These are phyloP conservation scores for Amphiura filiformis DNA, from an alignment of 35 echinoderm and acorn worm genomes.

Conservation along the genomic window DNA sequence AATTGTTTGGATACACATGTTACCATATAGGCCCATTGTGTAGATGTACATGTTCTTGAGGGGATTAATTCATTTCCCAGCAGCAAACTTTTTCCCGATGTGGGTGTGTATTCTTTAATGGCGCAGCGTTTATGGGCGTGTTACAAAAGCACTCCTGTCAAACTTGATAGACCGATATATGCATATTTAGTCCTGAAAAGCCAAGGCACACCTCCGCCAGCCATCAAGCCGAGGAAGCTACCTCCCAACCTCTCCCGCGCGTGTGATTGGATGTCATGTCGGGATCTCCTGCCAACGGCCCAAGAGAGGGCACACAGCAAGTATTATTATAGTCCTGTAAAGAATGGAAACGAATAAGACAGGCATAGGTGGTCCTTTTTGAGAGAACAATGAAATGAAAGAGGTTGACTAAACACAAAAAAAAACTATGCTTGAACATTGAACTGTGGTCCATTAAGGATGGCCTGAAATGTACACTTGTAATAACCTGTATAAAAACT, in stretches of 20 bases:
- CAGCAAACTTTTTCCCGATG: too few relatives aligned
- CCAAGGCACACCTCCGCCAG: background rate
- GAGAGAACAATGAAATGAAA: background rate
- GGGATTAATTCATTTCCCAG: too few relatives aligned
- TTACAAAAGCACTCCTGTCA: too few relatives aligned
- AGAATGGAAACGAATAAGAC: too few relatives aligned
- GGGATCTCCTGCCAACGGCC: slow-evolving; percentile 33
- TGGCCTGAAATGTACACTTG: background rate
- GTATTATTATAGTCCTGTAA: background rate
- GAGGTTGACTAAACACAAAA: background rate
- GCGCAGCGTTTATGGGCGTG: too few relatives aligned
- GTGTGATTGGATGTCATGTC: slow-evolving; percentile 69
- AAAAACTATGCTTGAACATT: background rate
- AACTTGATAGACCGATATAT: too few relatives aligned
- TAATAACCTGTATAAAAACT: background rate
- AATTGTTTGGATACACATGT: too few relatives aligned
- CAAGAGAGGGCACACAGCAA: background rate
- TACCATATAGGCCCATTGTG: too few relatives aligned
- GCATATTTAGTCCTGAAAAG: too few relatives aligned
- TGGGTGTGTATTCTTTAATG: too few relatives aligned
- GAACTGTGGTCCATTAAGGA: slow-evolving; percentile 6
- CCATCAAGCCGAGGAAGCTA: slow-evolving; percentile 18
- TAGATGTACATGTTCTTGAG: too few relatives aligned
- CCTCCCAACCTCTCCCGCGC: slow-evolving; percentile 45
- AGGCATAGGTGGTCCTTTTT: background rate